Evolutionary conservation across 1,140 invertebrate species (phyloP).

Genomic region (Drosophila carrolli): DNA sequence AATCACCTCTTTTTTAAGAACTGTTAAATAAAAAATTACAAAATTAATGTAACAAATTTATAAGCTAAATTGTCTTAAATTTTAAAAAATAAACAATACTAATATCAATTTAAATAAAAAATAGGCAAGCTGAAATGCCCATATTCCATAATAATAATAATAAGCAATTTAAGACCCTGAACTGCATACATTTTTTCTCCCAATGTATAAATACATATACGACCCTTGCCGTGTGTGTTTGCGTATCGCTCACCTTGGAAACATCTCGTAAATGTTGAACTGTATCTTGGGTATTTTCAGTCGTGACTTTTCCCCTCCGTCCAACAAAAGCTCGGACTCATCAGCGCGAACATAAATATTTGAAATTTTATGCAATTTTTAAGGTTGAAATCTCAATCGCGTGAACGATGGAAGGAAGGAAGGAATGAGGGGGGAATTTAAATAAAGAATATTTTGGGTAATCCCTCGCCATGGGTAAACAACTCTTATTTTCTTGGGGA

Average conservation of each 20-base stretch:
- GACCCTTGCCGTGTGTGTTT: conserved; percentile 5
- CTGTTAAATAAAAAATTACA: too few relatives aligned
- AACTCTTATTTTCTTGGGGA: conserved; percentile 9
- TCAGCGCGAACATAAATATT: conserved; percentile 54
- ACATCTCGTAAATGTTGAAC: conserved; percentile 52
- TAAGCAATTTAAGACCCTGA: not conserved
- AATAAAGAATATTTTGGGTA: conserved; percentile 22
- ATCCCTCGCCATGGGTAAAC: conserved; percentile 28
- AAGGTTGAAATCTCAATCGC: conserved; percentile 42
- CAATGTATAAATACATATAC: not conserved
- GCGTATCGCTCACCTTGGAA: conserved; percentile 43
- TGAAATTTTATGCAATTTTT: conserved; percentile 54
- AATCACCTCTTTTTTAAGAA: too few relatives aligned
- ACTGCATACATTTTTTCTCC: not conserved
- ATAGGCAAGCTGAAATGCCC: too few relatives aligned
- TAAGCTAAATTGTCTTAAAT: too few relatives aligned
- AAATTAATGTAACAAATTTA: too few relatives aligned
- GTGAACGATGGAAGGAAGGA: not conserved
- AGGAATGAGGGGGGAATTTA: not conserved
- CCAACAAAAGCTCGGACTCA: conserved; percentile 24
- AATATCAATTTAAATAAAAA: too few relatives aligned
- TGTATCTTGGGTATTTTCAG: conserved; percentile 55
- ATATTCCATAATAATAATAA: too few relatives aligned
- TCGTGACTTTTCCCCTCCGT: conserved; percentile 19
- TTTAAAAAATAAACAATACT: too few relatives aligned